A percentile compares a stretch with the other conserved stretches of the same genome.
phyloP scores from a whole-genome alignment of 2,888 invertebrate species.

The Myathropa florea region DNA sequence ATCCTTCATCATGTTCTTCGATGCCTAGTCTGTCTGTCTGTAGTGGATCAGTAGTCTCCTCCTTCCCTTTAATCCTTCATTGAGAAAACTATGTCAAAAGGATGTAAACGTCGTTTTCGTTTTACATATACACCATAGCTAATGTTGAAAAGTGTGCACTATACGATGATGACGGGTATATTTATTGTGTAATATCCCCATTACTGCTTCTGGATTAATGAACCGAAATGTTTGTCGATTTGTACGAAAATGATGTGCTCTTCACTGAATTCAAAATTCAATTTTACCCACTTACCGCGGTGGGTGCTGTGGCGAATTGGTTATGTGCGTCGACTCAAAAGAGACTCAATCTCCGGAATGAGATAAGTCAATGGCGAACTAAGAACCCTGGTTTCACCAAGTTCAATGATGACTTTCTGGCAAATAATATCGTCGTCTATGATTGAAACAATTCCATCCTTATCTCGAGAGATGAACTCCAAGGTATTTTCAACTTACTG shows the following conservation, averaged over 20 bases:
- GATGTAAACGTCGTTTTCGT: slow-evolving; percentile 32
- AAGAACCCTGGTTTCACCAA: no score
- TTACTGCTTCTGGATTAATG: not conserved
- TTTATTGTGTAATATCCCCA: not conserved
- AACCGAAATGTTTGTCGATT: slow-evolving; percentile 14
- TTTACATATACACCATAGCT: not conserved
- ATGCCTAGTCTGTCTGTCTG: slow-evolving; percentile 32
- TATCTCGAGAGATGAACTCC: no score
- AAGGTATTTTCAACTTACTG: no score
- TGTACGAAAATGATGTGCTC: not conserved
- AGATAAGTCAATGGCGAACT: no score
- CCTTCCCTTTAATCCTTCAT: slow-evolving; percentile 16
- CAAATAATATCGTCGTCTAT: no score
- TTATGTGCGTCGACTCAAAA: no score
- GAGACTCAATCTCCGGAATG: no score
- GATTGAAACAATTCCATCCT: no score
- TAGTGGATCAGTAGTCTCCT: slow-evolving; percentile 22
- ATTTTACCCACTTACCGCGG: no score
- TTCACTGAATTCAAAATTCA: not conserved
- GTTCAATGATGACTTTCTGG: no score
- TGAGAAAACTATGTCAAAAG: slow-evolving; percentile 61
- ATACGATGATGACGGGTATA: not conserved
- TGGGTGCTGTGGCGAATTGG: no score
- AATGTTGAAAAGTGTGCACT: not conserved
- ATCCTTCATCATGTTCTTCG: slow-evolving; percentile 23